These are phyloP conservation scores for Marcusenius ussheri DNA, from an alignment of 2,113 vertebrate genomes.

Conservation along the genomic window DNA sequence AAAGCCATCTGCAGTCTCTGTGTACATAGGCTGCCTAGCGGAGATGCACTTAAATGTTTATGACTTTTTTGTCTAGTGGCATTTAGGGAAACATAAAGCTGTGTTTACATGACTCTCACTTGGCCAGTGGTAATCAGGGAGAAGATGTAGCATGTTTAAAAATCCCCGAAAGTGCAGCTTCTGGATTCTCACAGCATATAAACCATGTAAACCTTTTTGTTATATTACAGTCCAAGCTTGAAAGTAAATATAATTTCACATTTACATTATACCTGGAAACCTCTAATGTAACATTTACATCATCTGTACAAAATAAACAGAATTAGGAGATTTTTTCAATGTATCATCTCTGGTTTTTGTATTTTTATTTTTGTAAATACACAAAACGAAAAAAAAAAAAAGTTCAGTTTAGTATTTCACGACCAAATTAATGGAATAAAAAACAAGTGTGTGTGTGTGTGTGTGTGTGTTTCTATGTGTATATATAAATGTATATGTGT, in stretches of 20 bases:
- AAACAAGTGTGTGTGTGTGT: background rate
- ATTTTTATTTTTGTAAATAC: background rate
- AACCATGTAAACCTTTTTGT: background rate
- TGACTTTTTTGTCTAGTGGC: constrained; percentile 32
- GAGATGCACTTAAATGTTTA: constrained; percentile 33
- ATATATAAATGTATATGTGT: background rate
- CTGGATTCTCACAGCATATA: constrained; percentile 33
- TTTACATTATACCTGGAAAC: constrained; percentile 4
- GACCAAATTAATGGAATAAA: background rate
- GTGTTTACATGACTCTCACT: constrained; percentile 44
- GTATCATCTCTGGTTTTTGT: background rate
- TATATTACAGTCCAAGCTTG: constrained; percentile 4
- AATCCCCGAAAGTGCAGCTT: constrained; percentile 23
- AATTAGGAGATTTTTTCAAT: background rate
- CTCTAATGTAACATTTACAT: background rate
- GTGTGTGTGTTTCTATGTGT: background rate
- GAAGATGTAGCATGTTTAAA: constrained; percentile 34
- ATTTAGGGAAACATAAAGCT: constrained; percentile 39
- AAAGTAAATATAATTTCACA: constrained; percentile 12
- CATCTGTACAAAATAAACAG: background rate
- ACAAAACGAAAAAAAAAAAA: background rate
- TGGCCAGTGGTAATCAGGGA: constrained; percentile 34
- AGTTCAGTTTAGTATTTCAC: background rate
- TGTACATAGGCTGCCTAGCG: constrained; percentile 27
- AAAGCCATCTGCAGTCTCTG: constrained; percentile 22